phyloP scores from a whole-genome alignment of 2,888 invertebrate species.

The Euphydryas editha region DNA sequence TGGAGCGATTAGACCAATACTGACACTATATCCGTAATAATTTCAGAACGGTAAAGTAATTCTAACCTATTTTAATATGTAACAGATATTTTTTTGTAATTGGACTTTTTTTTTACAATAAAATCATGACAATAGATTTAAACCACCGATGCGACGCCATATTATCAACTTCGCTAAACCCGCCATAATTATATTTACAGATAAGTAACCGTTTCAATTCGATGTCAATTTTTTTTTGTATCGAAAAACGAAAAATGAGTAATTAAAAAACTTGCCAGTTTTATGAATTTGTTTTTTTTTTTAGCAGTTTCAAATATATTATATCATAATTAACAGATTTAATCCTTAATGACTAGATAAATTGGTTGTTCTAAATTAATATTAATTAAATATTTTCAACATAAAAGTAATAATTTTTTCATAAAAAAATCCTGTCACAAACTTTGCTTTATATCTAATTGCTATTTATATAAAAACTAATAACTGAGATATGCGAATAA shows the following conservation, averaged over 20 bases:
- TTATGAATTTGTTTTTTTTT: background rate
- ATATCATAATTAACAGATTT: too few species aligned
- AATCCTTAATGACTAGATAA: too few species aligned
- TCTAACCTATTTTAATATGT: background rate
- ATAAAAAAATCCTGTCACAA: too few species aligned
- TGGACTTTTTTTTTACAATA: background rate
- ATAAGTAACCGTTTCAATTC: background rate
- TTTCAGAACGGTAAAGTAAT: background rate
- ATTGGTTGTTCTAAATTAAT: too few species aligned
- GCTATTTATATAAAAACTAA: too few species aligned
- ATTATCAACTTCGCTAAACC: background rate
- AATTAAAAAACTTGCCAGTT: background rate
- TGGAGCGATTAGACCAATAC: too few species aligned
- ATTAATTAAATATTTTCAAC: too few species aligned
- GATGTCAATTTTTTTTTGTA: background rate
- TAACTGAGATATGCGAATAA: too few species aligned
- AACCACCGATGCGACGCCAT: slow-evolving; percentile 29
- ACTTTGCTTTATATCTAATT: too few species aligned
- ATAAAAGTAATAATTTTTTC: too few species aligned
- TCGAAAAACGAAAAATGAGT: too few species aligned
- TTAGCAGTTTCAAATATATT: background rate
- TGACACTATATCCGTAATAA: background rate
- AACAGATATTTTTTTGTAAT: background rate
- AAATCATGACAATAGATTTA: slow-evolving; percentile 22
- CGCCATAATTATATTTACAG: background rate